Conservation (phyloP, 2,797 vertebrate species). For the Sebastes dallii region DNA sequence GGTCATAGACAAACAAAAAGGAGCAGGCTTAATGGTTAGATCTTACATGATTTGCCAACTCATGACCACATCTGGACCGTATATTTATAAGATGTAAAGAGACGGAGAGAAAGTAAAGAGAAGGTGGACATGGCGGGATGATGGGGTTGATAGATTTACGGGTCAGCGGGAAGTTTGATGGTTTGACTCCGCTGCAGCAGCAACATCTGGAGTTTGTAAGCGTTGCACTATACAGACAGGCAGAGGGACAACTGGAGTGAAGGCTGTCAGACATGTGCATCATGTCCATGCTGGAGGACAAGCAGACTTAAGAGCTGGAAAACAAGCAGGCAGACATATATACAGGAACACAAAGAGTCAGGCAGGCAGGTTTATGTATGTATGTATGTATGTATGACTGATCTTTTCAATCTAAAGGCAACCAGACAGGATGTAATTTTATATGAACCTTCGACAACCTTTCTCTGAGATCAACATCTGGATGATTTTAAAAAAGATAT, state of each 20-base stretch:
- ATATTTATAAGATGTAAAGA: not conserved
- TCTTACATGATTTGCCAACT: constrained; percentile 12
- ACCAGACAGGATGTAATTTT: constrained; percentile 24
- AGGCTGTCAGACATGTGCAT: constrained; percentile 11
- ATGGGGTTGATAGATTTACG: constrained; percentile 43
- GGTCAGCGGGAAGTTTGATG: constrained; percentile 30
- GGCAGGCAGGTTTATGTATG: constrained; percentile 1
- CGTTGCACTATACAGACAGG: not conserved
- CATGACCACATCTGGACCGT: constrained; percentile 39
- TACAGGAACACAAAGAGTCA: not conserved
- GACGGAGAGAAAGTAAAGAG: not conserved
- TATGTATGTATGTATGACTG: not conserved
- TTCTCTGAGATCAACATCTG: constrained; percentile 46
- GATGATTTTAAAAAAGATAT: constrained; percentile 23
- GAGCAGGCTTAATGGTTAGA: constrained; percentile 3
- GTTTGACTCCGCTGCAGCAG: constrained; percentile 21
- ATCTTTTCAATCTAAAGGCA: not conserved
- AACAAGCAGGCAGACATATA: not conserved
- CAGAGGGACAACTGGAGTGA: constrained; percentile 10
- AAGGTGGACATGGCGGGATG: not conserved
- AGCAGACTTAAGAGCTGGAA: not conserved
- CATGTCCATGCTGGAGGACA: not conserved
- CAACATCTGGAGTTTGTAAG: constrained; percentile 57
- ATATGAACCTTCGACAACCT: constrained; percentile 1
- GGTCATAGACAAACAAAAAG: not conserved